Evolutionary conservation across 2,113 vertebrate species (phyloP), one percentile per base, ranked within the genome.

Genomic region (Osmerus eperlanus): DNA sequence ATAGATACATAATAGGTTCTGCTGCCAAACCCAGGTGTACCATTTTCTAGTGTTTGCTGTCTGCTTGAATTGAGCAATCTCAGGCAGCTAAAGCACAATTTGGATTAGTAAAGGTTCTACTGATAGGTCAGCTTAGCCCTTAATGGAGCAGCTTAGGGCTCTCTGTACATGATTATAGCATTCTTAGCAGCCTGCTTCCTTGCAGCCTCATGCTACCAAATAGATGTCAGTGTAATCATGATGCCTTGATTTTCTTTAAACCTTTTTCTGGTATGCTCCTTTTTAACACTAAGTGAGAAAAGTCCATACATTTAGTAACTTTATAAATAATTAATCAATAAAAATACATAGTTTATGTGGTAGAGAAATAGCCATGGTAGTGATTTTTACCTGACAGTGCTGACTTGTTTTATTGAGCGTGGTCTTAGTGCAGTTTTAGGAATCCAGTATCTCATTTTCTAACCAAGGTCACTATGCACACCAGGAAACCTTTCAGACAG

Each of bases 121-220:
- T 87, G 91, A 91, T 90, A 90, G 86, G 87, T 87, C 86, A 89
- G 91, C 86, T 93, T 91, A 92, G 88, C 77, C 78, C 67, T 81
- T 92, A 93, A 93, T 93, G 91, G 91, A 92, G 85, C 84, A 83
- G 92, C 88, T 93, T 92, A 92, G 85, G 80, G 83, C 88, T 80
- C 41, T 85, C 83, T 85, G 84, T 89, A 86, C 87, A 71, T 87
- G 91, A 92, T 91, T 89, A 90, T 83, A 86, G 85, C 81, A 79
- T 90, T 89, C 83, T 90, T 83, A 87, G 85, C 86, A 75, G 81
- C 82, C 80, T 77, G 65, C 89, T 90, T 86, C 75, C 78, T 78
- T 78, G 76, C 79, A 76, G 90, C 88, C 92, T 92, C 92, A 92
- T 93, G 92, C 90, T 91, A 68, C n/a, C 53, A 53, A 73, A 82